Evolutionary conservation across 2,797 vertebrate genomes (phyloP), one percentile per base, ranked within the genome.

Genomic region (Trematomus bernacchii): DNA sequence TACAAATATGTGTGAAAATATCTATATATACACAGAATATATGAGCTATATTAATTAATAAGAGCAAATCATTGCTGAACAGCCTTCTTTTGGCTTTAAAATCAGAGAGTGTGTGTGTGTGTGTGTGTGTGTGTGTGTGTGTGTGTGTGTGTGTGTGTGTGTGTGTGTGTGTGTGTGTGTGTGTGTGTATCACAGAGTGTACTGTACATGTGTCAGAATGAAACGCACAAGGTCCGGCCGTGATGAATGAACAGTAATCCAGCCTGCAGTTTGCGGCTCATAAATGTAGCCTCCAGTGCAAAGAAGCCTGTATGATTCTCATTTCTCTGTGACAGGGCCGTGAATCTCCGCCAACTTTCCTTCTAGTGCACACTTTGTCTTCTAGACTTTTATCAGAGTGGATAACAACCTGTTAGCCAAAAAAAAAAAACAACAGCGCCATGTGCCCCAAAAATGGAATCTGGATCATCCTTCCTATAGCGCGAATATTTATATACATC

Each of bases 221-320:
- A 76, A 77, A 67, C 0, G 23, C 59, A 84, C 87, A 83, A 87
- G 78, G 84, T 84, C 84, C 79, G 8, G 71, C 60, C 44, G 77
- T 89, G 90, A 92, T 88, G 80, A 87, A 91, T 86, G 84, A 84
- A 57, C 69, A 72, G 77, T 74, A 73, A 78, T 64, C 50, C 77
- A 15, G 72, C 79, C 73, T 62, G 18, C 70, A 79, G 76, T 57
- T 77, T 37, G 73, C 43, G 74, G 71, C 83, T 87, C 85, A 71
- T 75, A 83, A 85, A 78, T 19, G 83, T 52, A 77, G 84, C 81
- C 77, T 80, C 66, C 77, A 11, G 83, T 50, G 74, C 40, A 21
- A 78, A 74, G 77, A 65, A 52, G 71, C 75, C 78, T 2, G 44
- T 46, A n/a, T 66, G 86, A 85, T 62, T 79, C 77, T 85, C 78